Percentiles rank a stretch among this genome's conserved stretches.
These are phyloP conservation scores for Caenorhabditis zanzibari DNA, from an alignment of 2,888 invertebrate genomes.

Conservation along the genomic window DNA sequence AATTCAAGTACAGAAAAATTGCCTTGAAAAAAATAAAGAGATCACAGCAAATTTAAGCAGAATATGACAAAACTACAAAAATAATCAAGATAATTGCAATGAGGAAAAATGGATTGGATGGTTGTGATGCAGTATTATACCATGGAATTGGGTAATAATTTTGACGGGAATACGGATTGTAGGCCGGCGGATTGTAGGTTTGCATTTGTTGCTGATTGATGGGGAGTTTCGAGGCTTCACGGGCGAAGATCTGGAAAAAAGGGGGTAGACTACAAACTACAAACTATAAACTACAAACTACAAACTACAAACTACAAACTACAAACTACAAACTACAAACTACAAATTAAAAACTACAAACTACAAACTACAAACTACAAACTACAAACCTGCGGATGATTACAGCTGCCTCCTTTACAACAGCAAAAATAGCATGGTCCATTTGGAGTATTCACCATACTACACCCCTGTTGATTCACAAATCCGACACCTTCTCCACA, in stretches of 20 bases:
- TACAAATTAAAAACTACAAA: not conserved
- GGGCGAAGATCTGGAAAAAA: conserved; percentile 59
- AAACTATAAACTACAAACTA: not conserved
- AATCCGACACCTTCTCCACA: conserved; percentile 67
- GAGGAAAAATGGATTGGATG: conserved; percentile 46
- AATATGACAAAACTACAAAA: conserved; percentile 36
- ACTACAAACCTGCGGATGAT: conserved; percentile 52
- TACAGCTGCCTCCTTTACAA: conserved; percentile 69
- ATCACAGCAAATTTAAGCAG: conserved; percentile 25
- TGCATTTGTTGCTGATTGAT: conserved; percentile 51
- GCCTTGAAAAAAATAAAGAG: too few relatives aligned
- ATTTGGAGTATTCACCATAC: conserved; percentile 64
- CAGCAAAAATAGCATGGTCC: conserved; percentile 68
- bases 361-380: not conserved
- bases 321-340: not conserved
- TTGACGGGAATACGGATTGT: conserved; percentile 35
- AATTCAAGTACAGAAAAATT: too few relatives aligned
- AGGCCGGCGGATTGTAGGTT: conserved; percentile 40
- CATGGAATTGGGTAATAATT: conserved; percentile 53
- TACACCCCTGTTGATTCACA: conserved; percentile 66
- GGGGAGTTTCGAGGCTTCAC: conserved; percentile 66
- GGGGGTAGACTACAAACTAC: not conserved
- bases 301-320: not conserved
- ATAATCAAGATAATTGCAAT: conserved; percentile 46
- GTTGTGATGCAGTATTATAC: conserved; percentile 48